phyloP scores from a whole-genome alignment of 2,888 invertebrate species.

The Volucella inanis region DNA sequence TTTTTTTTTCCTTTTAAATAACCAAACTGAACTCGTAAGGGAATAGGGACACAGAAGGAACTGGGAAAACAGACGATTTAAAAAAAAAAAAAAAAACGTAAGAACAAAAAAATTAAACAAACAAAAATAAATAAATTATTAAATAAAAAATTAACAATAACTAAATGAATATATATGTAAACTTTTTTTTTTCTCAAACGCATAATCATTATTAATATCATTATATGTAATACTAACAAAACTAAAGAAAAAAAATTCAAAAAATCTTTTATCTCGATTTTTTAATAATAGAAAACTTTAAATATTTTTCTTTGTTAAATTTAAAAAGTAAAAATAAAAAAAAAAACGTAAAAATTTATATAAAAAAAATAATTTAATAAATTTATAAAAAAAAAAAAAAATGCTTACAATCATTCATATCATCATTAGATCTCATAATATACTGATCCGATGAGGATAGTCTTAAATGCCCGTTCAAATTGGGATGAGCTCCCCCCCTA shows the following conservation, averaged over 20 bases:
- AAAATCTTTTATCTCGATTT: background rate
- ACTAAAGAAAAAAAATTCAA: slow-evolving; percentile 8
- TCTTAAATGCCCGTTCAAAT: slow-evolving; percentile 84
- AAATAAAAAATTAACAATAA: slow-evolving; percentile 48
- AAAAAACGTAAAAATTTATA: slow-evolving; percentile 52
- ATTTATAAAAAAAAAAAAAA: slow-evolving; percentile 75
- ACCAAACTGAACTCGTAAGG: slow-evolving; percentile 70
- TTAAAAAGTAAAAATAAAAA: slow-evolving; percentile 46
- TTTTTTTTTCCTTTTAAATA: slow-evolving; percentile 13
- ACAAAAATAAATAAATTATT: slow-evolving; percentile 39
- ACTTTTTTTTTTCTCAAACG: slow-evolving; percentile 68
- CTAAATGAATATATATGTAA: slow-evolving; percentile 70
- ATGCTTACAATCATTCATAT: slow-evolving; percentile 84
- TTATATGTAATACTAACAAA: slow-evolving; percentile 69
- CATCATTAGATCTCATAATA: slow-evolving; percentile 84
- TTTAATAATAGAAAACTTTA: slow-evolving; percentile 36
- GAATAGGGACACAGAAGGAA: slow-evolving; percentile 64
- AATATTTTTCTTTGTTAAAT: slow-evolving; percentile 44
- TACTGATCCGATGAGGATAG: slow-evolving; percentile 84
- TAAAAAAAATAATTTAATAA: slow-evolving; percentile 55
- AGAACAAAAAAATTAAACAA: slow-evolving; percentile 21
- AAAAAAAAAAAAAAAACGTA: slow-evolving; percentile 11
- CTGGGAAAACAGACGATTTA: slow-evolving; percentile 50
- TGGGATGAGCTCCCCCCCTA: slow-evolving; percentile 84
- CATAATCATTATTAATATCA: slow-evolving; percentile 71